phyloP scores from a whole-genome alignment of 2,888 invertebrate species.

The Abrostola triplasia region DNA sequence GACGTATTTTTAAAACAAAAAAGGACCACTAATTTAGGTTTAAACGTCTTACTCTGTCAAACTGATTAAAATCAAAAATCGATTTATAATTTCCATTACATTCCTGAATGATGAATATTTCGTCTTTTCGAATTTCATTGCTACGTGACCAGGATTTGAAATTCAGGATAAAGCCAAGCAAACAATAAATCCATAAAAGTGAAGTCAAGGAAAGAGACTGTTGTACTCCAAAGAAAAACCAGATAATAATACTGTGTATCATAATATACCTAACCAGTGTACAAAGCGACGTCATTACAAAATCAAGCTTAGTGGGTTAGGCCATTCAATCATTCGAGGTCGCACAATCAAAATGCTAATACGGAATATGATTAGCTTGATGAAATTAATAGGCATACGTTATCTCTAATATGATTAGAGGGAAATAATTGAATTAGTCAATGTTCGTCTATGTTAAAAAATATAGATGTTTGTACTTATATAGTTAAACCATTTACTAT shows the following conservation, averaged over 20 bases:
- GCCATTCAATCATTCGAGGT: not conserved
- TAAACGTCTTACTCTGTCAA: too few relatives aligned
- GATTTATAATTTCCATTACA: not conserved
- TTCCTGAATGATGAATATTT: not conserved
- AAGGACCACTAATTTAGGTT: too few relatives aligned
- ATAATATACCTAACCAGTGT: too few relatives aligned
- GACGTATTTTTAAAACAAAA: too few relatives aligned
- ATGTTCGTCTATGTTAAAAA: too few relatives aligned
- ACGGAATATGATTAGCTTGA: conserved; percentile 17
- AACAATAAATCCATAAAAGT: not conserved
- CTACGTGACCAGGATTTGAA: not conserved
- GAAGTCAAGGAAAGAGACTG: not conserved
- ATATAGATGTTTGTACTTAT: too few relatives aligned
- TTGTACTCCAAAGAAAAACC: not conserved
- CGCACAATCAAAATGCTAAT: conserved; percentile 44
- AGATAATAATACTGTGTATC: not conserved
- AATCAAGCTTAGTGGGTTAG: not conserved
- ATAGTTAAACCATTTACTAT: too few relatives aligned
- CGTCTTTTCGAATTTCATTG: not conserved
- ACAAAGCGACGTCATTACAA: not conserved
- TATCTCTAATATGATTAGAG: conserved; percentile 7
- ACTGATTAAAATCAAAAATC: too few relatives aligned
- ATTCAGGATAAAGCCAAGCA: not conserved
- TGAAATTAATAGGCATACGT: conserved; percentile 19
- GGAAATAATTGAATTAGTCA: not conserved